Evolutionary conservation across 2,113 vertebrate species (phyloP).

Genomic region (Hippocampus zosterae): DNA sequence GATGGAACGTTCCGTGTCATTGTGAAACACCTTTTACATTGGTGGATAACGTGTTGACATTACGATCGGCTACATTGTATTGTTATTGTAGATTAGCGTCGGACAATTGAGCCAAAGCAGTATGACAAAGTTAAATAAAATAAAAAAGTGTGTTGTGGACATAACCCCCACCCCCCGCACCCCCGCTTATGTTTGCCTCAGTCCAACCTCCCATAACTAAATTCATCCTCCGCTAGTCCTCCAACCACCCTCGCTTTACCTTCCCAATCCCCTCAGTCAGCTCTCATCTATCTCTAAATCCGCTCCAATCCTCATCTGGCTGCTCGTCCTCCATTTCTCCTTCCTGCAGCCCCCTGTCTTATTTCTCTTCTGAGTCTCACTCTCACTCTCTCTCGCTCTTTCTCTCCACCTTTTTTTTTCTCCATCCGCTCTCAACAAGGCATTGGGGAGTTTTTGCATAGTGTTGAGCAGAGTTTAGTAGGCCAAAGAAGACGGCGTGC

Average conservation of each 20-base stretch:
- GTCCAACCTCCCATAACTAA: constrained; percentile 47
- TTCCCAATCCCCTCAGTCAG: constrained; percentile 51
- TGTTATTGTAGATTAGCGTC: neutral
- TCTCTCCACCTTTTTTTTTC: constrained; percentile 12
- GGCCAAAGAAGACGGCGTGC: constrained; percentile 53
- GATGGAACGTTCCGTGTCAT: too few species aligned
- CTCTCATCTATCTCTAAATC: constrained; percentile 61
- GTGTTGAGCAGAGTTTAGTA: constrained; percentile 68
- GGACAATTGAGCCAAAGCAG: neutral
- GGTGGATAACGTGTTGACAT: neutral
- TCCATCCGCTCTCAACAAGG: constrained; percentile 35
- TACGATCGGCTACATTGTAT: neutral
- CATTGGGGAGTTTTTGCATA: constrained; percentile 57
- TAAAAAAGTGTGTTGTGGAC: neutral
- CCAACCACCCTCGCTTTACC: constrained; percentile 50
- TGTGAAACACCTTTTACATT: too few species aligned
- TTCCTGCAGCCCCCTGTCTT: constrained; percentile 18
- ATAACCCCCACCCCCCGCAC: too few species aligned
- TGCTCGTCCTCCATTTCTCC: constrained; percentile 51
- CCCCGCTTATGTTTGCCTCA: neutral
- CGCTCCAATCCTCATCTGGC: constrained; percentile 56
- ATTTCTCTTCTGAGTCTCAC: constrained; percentile 21
- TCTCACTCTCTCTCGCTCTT: constrained; percentile 15
- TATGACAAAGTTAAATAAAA: neutral
- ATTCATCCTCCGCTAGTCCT: constrained; percentile 49